Percentiles rank a stretch among this genome's conserved stretches.
These are phyloP conservation scores for Troides helena DNA, from an alignment of 2,888 invertebrate species.

Conservation along the genomic window DNA sequence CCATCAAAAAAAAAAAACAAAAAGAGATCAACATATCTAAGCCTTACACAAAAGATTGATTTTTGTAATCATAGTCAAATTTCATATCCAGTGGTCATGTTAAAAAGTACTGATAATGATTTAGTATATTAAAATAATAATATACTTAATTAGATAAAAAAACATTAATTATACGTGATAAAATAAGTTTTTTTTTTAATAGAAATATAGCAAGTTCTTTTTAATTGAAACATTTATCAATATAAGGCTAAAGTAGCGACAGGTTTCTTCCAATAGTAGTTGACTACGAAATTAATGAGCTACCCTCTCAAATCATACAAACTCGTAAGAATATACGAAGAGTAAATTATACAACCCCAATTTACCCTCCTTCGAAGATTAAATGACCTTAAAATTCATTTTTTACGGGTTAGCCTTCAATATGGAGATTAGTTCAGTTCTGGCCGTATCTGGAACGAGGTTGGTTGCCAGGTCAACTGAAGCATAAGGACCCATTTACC, in stretches of 20 bases:
- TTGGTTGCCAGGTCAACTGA: constrained; percentile 58
- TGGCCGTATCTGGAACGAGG: constrained; percentile 55
- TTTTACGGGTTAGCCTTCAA: constrained; percentile 52
- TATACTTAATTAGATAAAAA: no score
- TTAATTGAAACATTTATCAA: background rate
- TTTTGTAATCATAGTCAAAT: background rate
- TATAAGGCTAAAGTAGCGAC: background rate
- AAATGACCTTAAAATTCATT: constrained; percentile 59
- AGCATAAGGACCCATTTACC: constrained; percentile 73
- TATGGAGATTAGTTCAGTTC: constrained; percentile 62
- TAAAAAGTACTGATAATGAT: no score
- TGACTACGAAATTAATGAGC: constrained; percentile 33
- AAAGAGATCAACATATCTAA: no score
- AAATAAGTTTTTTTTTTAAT: no score
- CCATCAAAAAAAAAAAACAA: no score
- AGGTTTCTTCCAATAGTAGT: background rate
- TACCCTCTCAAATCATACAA: constrained; percentile 33
- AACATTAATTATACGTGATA: no score
- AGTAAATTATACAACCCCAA: constrained; percentile 58
- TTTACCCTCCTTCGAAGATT: constrained; percentile 49
- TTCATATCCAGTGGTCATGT: background rate
- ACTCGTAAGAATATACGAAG: constrained; percentile 41
- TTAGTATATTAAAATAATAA: no score
- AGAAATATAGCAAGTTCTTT: background rate
- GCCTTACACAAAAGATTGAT: background rate